Base-by-base conservation (phyloP, 2,888 invertebrate genomes). In the Chouioia cunea region DNA sequence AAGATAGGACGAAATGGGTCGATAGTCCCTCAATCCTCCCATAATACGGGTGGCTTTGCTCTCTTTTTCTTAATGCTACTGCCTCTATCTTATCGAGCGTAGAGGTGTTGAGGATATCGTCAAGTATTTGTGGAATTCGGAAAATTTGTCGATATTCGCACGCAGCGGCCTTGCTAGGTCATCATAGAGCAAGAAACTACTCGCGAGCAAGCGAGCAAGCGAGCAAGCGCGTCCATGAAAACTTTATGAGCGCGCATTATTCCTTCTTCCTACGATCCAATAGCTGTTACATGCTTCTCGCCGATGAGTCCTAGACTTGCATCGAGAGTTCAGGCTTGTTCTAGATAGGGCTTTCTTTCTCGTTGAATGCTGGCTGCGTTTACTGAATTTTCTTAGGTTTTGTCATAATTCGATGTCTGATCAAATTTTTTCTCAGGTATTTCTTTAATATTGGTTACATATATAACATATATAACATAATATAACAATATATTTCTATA, bases 71-170 rank as follows among this genome's bases (percentile, higher is more conserved):
- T 36, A 10, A 10, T 57, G 23, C 36, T 44, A 12, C 6, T 10
- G 48, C 43, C 57, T 53, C 66, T 18, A 16, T 8, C 15, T 46
- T 14, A 36, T 47, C 16, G 65, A 6, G 10, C 16, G 15, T 44
- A 36, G 44, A 15, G 27, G 12, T 12, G 27, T 12, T 10, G 18
- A 47, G 6, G 48, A 58, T 52, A 62, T 58, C 52, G 52, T 27
- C 4, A 71, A 57, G 67, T 56, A 73, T 69, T 56, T 66, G 59
- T 50, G 70, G 69, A 44, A 75, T 74, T 72, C 46, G 66, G 65
- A 60, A 69, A 74, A 75, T 74, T 67, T 66, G 48, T 43, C 68
- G 63, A 73, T 73, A 73, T 59, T 69, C 64, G 15, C 22, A 14
- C 23, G 53, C 46, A 59, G 64, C n/a, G n/a, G n/a, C n/a, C n/a